Evolutionary conservation across 2,888 invertebrate genomes (phyloP).

Genomic region (Hirtodrosophila alboralis): DNA sequence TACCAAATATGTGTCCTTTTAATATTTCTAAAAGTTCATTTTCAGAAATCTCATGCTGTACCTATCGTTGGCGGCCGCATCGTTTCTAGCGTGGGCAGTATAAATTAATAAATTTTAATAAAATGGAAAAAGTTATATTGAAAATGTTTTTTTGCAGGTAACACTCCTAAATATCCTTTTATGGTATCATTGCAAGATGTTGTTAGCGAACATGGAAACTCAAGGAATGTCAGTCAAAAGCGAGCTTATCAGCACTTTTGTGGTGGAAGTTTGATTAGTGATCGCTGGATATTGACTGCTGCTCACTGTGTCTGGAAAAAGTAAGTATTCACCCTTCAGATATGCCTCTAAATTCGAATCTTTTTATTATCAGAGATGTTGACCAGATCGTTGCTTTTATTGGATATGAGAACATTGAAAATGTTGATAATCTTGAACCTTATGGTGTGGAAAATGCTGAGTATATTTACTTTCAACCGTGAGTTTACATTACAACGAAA

Average conservation of each 20-base stretch:
- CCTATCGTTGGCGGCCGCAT: constrained; percentile 80
- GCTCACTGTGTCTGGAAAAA: constrained; percentile 82
- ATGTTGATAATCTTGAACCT: constrained; percentile 48
- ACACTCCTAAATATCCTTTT: constrained; percentile 73
- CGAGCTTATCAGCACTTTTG: constrained; percentile 80
- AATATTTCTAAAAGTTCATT: constrained; percentile 4
- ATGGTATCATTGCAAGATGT: constrained; percentile 82
- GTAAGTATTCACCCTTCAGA: constrained; percentile 54
- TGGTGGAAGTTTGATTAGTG: constrained; percentile 80
- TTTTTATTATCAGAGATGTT: constrained; percentile 57
- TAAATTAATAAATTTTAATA: constrained; percentile 7
- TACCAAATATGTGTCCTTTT: constrained; percentile 18
- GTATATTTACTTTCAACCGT: constrained; percentile 80
- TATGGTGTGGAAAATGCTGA: constrained; percentile 67
- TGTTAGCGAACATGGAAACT: neutral
- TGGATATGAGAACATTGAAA: constrained; percentile 74
- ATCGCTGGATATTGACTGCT: constrained; percentile 81
- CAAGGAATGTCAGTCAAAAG: constrained; percentile 13
- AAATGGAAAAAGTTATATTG: too few relatives aligned
- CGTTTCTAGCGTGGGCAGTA: constrained; percentile 67
- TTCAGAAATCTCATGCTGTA: constrained; percentile 34
- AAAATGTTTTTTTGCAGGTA: constrained; percentile 54
- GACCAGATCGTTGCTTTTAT: constrained; percentile 69
- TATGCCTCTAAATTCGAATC: neutral
- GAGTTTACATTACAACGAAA: constrained; percentile 37